A percentile compares a stretch with the other conserved stretches of the same genome.
Conservation (phyloP, 1,140 invertebrate species). For the Oryctes rhinoceros region DNA sequence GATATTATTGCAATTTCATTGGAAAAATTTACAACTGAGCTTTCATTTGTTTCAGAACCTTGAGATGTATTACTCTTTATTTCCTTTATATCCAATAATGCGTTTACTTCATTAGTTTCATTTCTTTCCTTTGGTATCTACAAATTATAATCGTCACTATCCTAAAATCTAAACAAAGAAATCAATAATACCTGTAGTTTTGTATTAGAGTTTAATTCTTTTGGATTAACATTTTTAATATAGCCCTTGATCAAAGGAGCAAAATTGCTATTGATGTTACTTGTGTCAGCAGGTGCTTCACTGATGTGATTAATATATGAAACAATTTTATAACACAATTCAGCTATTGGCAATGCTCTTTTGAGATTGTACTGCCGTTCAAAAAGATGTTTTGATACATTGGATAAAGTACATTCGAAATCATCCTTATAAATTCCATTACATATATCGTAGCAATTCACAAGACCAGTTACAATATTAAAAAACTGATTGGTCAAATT, state of each 20-base stretch:
- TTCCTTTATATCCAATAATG: background rate
- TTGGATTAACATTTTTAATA: background rate
- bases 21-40: background rate
- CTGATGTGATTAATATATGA: background rate
- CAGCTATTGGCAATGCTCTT: background rate
- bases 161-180: background rate
- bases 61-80: background rate
- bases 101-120: background rate
- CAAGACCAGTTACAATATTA: background rate
- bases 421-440: background rate
- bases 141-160: background rate
- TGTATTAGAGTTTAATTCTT: background rate
- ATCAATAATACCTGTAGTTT: background rate
- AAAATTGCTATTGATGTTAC: background rate
- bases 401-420: background rate
- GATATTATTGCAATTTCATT: background rate
- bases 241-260: background rate
- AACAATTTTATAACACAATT: conserved; percentile 17
- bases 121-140: background rate
- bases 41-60: background rate
- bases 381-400: background rate
- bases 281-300: background rate
- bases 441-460: background rate
- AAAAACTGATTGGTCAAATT: background rate
- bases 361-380: background rate